A percentile compares a stretch with the other conserved stretches of the same genome.
phyloP scores from a whole-genome alignment of 2,888 invertebrate genomes.

The Portevinia maculata region DNA sequence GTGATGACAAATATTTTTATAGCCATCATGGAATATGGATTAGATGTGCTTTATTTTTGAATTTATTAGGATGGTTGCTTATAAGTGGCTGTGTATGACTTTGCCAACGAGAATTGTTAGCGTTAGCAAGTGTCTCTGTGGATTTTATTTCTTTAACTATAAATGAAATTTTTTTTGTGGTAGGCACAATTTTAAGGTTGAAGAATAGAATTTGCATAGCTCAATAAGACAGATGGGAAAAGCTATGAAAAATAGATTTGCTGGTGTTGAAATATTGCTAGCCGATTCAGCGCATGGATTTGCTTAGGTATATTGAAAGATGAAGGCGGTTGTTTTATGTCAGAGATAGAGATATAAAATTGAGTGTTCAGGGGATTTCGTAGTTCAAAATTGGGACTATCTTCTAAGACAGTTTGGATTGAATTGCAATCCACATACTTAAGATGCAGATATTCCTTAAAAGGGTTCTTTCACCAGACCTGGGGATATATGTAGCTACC shows the following conservation, averaged over 20 bases:
- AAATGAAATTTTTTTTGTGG: slow-evolving; percentile 44
- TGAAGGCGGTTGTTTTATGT: no score
- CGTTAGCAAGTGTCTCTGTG: slow-evolving; percentile 26
- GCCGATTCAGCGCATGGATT: no score
- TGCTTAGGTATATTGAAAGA: no score
- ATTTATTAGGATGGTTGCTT: slow-evolving; percentile 67
- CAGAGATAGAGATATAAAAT: no score
- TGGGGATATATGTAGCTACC: no score
- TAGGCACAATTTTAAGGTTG: slow-evolving; percentile 43
- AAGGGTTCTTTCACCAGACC: no score
- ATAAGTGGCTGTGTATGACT: slow-evolving; percentile 67
- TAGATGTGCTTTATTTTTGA: slow-evolving; percentile 67
- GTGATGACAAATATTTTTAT: slow-evolving; percentile 73
- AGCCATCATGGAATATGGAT: slow-evolving; percentile 68
- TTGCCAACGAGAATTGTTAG: slow-evolving; percentile 53
- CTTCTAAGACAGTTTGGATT: no score
- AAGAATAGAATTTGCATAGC: not conserved
- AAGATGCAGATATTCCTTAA: no score
- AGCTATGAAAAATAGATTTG: slow-evolving; percentile 18
- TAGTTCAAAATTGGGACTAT: no score
- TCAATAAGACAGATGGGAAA: slow-evolving; percentile 31
- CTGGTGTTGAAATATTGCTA: no score
- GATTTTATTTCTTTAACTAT: slow-evolving; percentile 55
- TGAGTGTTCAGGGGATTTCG: no score
- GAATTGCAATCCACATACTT: no score